Conservation (phyloP, 2,888 invertebrate species). For the Chaetogeoica ovagalla region DNA sequence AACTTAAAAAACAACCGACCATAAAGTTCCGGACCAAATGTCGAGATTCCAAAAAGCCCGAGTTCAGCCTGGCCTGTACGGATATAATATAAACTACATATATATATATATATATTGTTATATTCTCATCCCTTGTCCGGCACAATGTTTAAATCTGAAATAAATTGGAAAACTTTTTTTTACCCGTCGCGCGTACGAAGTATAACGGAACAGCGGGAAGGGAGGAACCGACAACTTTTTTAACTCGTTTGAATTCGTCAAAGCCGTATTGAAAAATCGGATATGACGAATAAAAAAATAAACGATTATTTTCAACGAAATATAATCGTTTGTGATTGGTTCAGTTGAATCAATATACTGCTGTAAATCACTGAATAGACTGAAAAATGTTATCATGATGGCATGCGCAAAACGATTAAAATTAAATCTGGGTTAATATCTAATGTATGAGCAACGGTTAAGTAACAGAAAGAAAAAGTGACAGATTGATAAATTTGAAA, state of each 20-base stretch:
- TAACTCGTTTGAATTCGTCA: constrained; percentile 30
- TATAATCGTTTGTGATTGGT: too few relatives aligned
- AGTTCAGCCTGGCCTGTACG: constrained; percentile 5
- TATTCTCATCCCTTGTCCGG: constrained; percentile 42
- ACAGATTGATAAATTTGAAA: background rate
- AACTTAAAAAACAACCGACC: constrained; percentile 48
- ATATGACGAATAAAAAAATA: constrained; percentile 12
- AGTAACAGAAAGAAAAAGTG: too few relatives aligned
- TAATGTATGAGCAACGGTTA: too few relatives aligned
- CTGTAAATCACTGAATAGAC: too few relatives aligned
- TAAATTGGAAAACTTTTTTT: constrained; percentile 51
- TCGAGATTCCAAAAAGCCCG: constrained; percentile 16
- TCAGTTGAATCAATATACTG: too few relatives aligned
- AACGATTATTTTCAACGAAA: background rate
- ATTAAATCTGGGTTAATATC: background rate
- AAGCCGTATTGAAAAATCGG: background rate
- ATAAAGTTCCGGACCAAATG: constrained; percentile 35
- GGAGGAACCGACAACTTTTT: constrained; percentile 28
- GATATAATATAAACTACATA: background rate
- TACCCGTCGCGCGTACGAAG: constrained; percentile 18
- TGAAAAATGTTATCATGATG: too few relatives aligned
- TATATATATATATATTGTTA: too few relatives aligned
- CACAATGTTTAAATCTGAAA: constrained; percentile 43
- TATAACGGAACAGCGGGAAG: background rate
- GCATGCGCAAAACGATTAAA: too few relatives aligned